Conservation (phyloP, 1,140 invertebrate species). For the Caligus rogercresseyi region DNA sequence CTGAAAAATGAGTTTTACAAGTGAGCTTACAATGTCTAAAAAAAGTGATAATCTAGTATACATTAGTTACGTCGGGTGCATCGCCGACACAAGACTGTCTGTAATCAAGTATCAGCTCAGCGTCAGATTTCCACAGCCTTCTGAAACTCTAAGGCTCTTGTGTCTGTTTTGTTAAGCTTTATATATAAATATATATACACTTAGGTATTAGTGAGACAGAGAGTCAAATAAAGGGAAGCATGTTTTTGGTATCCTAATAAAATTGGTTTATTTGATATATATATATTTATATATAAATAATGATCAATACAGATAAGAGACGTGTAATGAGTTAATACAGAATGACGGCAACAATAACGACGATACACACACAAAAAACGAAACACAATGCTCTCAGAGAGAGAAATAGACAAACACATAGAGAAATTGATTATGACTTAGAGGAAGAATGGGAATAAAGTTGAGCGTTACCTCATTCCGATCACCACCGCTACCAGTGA, state of each 20-base stretch:
- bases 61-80: too few species aligned
- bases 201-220: neutral
- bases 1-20: too few species aligned
- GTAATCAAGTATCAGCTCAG: neutral
- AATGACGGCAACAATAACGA: neutral
- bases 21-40: too few species aligned
- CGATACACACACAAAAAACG: neutral
- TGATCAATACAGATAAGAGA: neutral
- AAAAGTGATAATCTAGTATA: too few species aligned
- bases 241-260: neutral
- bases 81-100: neutral
- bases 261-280: neutral
- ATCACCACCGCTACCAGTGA: neutral
- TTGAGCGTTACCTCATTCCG: neutral
- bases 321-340: too few species aligned
- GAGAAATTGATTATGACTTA: neutral
- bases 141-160: neutral
- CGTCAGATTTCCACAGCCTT: neutral
- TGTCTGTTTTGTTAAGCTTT: too few species aligned
- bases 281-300: conserved; percentile 1
- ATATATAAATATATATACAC: too few species aligned
- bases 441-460: too few species aligned
- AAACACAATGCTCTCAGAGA: neutral
- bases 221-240: neutral
- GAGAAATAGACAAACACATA: neutral